These are phyloP conservation scores for Beris chalybata DNA, from an alignment of 2,888 invertebrate species.

Conservation along the genomic window DNA sequence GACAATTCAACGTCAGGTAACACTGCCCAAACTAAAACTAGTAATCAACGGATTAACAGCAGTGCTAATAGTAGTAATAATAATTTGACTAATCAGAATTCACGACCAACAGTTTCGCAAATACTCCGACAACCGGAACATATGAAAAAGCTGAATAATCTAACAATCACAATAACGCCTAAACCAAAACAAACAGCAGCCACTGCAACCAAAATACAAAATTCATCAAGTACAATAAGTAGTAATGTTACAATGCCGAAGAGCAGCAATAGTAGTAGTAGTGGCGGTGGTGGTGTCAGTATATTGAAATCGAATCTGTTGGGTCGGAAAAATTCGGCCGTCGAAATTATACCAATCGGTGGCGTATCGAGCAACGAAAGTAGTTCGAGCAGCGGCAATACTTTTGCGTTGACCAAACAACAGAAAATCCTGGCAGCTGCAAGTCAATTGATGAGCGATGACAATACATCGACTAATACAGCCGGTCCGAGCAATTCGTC, in stretches of 20 bases:
- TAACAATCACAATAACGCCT: constrained; percentile 42
- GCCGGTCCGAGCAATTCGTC: not conserved
- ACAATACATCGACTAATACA: constrained; percentile 37
- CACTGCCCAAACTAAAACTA: not conserved
- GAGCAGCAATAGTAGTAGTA: constrained; percentile 40
- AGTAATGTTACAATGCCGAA: constrained; percentile 14
- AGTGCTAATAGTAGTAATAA: not conserved
- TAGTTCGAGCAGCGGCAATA: not conserved
- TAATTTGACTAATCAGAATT: not conserved
- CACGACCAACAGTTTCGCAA: not conserved
- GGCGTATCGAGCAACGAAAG: not conserved
- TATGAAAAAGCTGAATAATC: constrained; percentile 11
- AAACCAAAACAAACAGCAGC: constrained; percentile 42
- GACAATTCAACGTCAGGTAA: constrained; percentile 54
- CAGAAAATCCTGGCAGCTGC: constrained; percentile 52
- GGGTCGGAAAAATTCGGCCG: constrained; percentile 39
- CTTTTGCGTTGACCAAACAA: constrained; percentile 47
- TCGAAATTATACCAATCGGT: constrained; percentile 50
- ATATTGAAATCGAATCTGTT: constrained; percentile 52
- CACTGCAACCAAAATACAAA: constrained; percentile 36
- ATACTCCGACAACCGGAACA: constrained; percentile 1
- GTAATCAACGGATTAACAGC: not conserved
- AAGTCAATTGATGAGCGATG: constrained; percentile 47
- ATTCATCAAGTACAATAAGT: constrained; percentile 36
- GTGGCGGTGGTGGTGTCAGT: constrained; percentile 42